Base-by-base conservation (phyloP, 1,140 invertebrate genomes). In the Leguminivora glycinivorella region DNA sequence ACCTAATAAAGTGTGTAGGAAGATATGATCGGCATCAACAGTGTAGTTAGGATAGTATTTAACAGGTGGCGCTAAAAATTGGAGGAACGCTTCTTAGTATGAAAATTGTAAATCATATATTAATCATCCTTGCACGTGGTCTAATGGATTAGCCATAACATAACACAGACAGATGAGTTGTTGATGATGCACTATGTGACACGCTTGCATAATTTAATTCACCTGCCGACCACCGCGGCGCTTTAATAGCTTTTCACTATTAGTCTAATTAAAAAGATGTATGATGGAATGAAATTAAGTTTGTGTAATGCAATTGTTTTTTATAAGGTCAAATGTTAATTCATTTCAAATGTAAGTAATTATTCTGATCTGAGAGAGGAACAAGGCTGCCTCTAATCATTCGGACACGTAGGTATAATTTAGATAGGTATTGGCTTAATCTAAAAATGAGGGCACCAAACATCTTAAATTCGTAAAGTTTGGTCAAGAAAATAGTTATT, bases 101-200 rank as follows among this genome's bases (percentile, higher is more conserved):
- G n/a, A n/a, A n/a, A n/a, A n/a, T n/a, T n/a, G n/a, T n/a, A n/a
- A n/a, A n/a, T n/a, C n/a, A n/a, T n/a, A n/a, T n/a, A n/a, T n/a
- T n/a, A n/a, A n/a, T n/a, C n/a, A 52, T 22, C 47, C 0, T 10
- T 52, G 22, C 47, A 22, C 47, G 47, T 52, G 47, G 17, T 22
- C 47, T 52, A 52, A 52, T 52, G 47, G 19, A 52, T 52, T 52
- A 52, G n/a, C 47, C n/a, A 19, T 52, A 52, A 52, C n/a, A 19
- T 52, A 52, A 52, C 22, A 52, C 17, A 52, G 47, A 52, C 22
- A 52, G 47, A 43, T 52, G 47, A 52, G 7, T 9, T 52, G 6
- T 52, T 43, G 17, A 52, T 52, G 7, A 52, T 52, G 47, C 47
- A 52, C 47, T 52, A 22, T 19, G 47, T 52, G 47, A 52, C 47